Base-by-base conservation (phyloP, 1,140 invertebrate genomes). In the Trichonephila inaurata region DNA sequence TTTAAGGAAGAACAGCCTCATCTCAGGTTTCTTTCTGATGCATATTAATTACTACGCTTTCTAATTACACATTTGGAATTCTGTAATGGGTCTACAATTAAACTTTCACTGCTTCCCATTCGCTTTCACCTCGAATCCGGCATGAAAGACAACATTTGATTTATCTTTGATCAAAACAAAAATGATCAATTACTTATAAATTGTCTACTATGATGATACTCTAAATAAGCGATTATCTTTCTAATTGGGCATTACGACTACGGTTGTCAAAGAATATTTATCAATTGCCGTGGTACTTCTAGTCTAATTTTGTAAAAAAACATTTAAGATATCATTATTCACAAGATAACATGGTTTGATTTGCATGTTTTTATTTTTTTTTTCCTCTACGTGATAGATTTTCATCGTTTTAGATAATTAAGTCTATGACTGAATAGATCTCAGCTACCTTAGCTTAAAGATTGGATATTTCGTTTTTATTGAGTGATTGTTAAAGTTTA, bases 221-320 rank as follows among this genome's bases (percentile, higher is more conserved):
- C 51, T 58, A 83, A 83, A n/a, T 83, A 83, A 83, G 51, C 82
- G 82, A 83, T 83, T 83, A 83, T 83, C 44, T 24, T 58, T 83
- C 44, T 83, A 83, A 83, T 83, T 40, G 24, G 44, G 51, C n/a
- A 60, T 60, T n/a, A 51, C 44, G n/a, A 58, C 7, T 58, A n/a
- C 4, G 51, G 44, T 21, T 51, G 82, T 83, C 51, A 51, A n/a
- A 21, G 21, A 21, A 24, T 83, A 83, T 83, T 58, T 83, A 83
- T 83, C 82, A 83, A 83, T 21, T 24, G 28, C 14, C 44, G 21
- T 7, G 40, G 19, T 19, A 12, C 28, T 83, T 60, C 51, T 19
- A 19, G 51, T 51, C 40, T 58, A 7, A 58, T 83, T 51, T 28
- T 83, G 21, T 83, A 58, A 51, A 14, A 28, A 28, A 6, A 83